Evolutionary conservation across 2,113 vertebrate genomes (phyloP).

Genomic region (Pterocles orientalis): DNA sequence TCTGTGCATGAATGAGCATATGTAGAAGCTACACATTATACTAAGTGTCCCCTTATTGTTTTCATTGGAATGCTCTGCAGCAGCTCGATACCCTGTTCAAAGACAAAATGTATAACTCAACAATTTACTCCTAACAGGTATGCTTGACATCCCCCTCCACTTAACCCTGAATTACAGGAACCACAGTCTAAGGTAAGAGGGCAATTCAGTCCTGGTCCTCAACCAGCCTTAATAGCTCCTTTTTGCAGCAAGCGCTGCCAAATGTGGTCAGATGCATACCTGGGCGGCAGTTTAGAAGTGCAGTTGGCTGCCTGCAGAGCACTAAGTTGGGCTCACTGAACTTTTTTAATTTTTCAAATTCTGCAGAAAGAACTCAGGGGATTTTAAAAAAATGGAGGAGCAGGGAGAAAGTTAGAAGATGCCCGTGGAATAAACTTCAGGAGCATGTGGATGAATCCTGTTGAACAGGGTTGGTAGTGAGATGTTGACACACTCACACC

Average conservation of each 20-base stretch:
- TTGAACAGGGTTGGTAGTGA: not conserved
- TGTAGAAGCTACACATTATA: not conserved
- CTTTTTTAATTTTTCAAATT: not conserved
- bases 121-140: not conserved
- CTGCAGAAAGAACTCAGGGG: not conserved
- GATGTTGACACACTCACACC: not conserved
- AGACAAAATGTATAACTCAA: not conserved
- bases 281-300: constrained; percentile 12
- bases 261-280: constrained; percentile 46
- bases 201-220: constrained; percentile 39
- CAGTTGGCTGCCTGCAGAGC: constrained; percentile 40
- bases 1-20: not conserved
- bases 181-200: constrained; percentile 56
- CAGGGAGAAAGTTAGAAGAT: not conserved
- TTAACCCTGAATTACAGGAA: constrained; percentile 39
- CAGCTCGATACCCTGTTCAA: not conserved
- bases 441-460: not conserved
- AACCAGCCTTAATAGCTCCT: constrained; percentile 31
- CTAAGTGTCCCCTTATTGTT: not conserved
- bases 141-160: constrained; percentile 34
- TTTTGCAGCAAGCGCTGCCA: constrained; percentile 24
- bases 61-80: not conserved
- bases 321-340: not conserved
- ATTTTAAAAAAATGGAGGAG: not conserved
- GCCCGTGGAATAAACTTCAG: not conserved